These are phyloP conservation scores for Trypoxylon attenuatum DNA, from an alignment of 2,888 invertebrate genomes.

Conservation along the genomic window DNA sequence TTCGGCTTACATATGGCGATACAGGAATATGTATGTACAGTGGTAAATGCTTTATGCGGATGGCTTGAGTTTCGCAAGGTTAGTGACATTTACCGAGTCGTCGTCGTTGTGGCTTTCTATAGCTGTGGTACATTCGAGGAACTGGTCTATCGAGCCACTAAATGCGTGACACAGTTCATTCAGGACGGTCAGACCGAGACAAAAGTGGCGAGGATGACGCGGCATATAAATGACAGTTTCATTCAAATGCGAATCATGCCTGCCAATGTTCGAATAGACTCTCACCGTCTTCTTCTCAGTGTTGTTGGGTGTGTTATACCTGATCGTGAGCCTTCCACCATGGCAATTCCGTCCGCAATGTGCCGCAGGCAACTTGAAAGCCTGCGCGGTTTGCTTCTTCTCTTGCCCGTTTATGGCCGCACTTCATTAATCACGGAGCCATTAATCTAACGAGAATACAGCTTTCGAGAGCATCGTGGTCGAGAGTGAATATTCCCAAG, in stretches of 20 bases:
- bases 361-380: too few species aligned
- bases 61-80: conserved; percentile 39
- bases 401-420: background rate
- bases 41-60: conserved; percentile 22
- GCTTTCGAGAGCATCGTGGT: too few species aligned
- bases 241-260: conserved; percentile 14
- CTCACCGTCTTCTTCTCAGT: too few species aligned
- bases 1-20: too few species aligned
- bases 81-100: conserved; percentile 47
- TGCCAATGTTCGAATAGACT: too few species aligned
- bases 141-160: conserved; percentile 15
- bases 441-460: background rate
- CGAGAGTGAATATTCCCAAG: too few species aligned
- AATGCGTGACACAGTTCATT: conserved; percentile 35
- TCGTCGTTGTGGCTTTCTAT: conserved; percentile 23
- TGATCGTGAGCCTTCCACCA: too few species aligned
- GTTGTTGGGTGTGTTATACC: too few species aligned
- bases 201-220: conserved; percentile 11
- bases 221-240: conserved; percentile 3
- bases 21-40: background rate
- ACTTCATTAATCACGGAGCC: conserved; percentile 1
- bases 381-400: background rate
- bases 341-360: too few species aligned
- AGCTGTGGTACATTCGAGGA: conserved; percentile 7
- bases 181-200: background rate